Evolutionary conservation across 2,888 invertebrate genomes (phyloP).

Genomic region (Cordilura impudica): DNA sequence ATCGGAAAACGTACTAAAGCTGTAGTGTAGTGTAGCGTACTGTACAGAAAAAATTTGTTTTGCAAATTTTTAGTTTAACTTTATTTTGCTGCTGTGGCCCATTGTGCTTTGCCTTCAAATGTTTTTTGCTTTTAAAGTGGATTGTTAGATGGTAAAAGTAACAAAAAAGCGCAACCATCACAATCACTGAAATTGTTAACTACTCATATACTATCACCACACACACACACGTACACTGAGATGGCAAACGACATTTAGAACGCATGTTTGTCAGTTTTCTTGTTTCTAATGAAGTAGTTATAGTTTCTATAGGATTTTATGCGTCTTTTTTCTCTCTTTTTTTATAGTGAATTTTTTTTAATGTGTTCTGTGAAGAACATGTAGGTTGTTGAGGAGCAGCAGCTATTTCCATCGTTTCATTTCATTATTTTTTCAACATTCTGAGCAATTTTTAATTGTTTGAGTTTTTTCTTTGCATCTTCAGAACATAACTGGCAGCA

Average conservation of each 20-base stretch:
- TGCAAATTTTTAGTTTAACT: neutral
- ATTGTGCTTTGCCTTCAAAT: neutral
- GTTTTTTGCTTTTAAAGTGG: neutral
- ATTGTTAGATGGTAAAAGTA: conserved; percentile 21
- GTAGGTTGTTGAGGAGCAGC: conserved; percentile 31
- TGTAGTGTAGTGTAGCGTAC: no score
- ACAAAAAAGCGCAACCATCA: conserved; percentile 34
- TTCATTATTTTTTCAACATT: conserved; percentile 14
- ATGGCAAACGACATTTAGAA: conserved; percentile 44
- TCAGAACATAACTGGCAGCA: conserved; percentile 48
- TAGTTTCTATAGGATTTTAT: conserved; percentile 54
- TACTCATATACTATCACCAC: conserved; percentile 1
- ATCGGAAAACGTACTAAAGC: no score
- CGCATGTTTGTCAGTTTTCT: conserved; percentile 58
- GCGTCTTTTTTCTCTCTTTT: conserved; percentile 5
- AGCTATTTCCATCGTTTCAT: conserved; percentile 14
- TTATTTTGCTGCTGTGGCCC: neutral
- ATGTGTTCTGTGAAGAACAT: neutral
- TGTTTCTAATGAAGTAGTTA: conserved; percentile 64
- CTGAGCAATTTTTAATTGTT: conserved; percentile 57
- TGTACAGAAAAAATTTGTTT: no score
- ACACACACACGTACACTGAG: neutral
- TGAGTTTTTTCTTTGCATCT: neutral
- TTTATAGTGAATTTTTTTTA: neutral
- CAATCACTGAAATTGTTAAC: conserved; percentile 51